phyloP scores from a whole-genome alignment of 2,888 invertebrate species.

The Lysandra bellargus region DNA sequence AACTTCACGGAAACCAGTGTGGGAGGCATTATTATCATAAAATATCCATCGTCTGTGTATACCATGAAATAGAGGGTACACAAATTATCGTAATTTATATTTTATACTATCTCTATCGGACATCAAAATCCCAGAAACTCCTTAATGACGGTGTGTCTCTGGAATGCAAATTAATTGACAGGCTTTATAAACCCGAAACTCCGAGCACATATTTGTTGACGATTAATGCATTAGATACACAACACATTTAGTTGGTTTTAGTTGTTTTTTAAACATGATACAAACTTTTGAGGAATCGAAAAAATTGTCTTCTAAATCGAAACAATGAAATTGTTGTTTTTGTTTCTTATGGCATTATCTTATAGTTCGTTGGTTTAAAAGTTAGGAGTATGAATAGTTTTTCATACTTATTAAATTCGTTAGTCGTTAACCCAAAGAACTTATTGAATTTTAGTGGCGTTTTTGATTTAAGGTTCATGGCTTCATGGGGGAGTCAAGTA shows the following conservation, averaged over 20 bases:
- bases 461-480: too few relatives aligned
- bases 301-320: neutral
- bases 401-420: too few relatives aligned
- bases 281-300: neutral
- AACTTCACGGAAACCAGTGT: neutral
- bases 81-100: slow-evolving; percentile 24
- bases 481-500: too few relatives aligned
- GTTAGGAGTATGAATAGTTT: too few relatives aligned
- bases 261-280: slow-evolving; percentile 30
- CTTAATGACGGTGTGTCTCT: slow-evolving; percentile 19
- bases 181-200: slow-evolving; percentile 11
- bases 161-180: slow-evolving; percentile 27
- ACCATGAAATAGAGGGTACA: neutral
- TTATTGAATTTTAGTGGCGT: too few relatives aligned
- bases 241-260: slow-evolving; percentile 36
- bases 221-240: slow-evolving; percentile 45
- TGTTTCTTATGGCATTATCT: neutral
- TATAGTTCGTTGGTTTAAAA: neutral
- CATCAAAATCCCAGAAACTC: slow-evolving; percentile 17
- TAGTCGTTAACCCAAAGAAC: too few relatives aligned
- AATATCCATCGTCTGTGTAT: neutral
- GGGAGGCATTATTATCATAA: neutral
- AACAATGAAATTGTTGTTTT: neutral
- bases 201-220: slow-evolving; percentile 41
- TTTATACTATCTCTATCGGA: slow-evolving; percentile 20